Conservation (phyloP, 2,113 vertebrate genomes). For the Acrocephalus arundinaceus region DNA sequence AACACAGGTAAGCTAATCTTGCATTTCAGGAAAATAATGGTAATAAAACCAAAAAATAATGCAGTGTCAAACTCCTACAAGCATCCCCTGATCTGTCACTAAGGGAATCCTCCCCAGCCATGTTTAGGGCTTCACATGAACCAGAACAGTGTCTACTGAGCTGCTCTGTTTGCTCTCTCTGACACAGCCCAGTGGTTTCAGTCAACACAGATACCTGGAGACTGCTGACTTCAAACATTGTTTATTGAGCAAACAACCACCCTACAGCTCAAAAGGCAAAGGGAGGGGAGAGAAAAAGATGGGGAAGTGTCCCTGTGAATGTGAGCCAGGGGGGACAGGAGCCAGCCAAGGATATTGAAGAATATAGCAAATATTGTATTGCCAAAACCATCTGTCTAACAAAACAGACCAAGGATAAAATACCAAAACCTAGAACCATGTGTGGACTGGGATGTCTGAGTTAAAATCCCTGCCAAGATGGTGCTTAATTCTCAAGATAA, state of each 20-base stretch:
- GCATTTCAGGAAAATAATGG: background rate
- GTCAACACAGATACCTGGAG: constrained; percentile 63
- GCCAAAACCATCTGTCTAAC: background rate
- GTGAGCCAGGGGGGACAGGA: background rate
- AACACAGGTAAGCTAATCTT: background rate
- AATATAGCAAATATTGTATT: background rate
- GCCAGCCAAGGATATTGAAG: background rate
- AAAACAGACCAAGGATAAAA: background rate
- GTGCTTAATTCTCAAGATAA: background rate
- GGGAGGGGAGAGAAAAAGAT: background rate
- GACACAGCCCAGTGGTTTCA: constrained; percentile 52
- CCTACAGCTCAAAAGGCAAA: constrained; percentile 1
- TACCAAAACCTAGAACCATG: background rate
- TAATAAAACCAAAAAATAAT: background rate
- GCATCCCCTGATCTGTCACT: constrained; percentile 10
- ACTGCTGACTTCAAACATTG: background rate
- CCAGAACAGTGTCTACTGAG: constrained; percentile 21
- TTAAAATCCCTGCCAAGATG: background rate
- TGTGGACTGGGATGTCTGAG: background rate
- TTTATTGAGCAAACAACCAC: constrained; percentile 50
- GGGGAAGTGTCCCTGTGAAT: background rate
- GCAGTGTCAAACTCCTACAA: background rate
- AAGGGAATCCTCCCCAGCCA: constrained; percentile 31
- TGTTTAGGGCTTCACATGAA: constrained; percentile 8
- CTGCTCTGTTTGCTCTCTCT: constrained; percentile 53